phyloP scores from a whole-genome alignment of 2,113 vertebrate species.

The Lagopus muta region DNA sequence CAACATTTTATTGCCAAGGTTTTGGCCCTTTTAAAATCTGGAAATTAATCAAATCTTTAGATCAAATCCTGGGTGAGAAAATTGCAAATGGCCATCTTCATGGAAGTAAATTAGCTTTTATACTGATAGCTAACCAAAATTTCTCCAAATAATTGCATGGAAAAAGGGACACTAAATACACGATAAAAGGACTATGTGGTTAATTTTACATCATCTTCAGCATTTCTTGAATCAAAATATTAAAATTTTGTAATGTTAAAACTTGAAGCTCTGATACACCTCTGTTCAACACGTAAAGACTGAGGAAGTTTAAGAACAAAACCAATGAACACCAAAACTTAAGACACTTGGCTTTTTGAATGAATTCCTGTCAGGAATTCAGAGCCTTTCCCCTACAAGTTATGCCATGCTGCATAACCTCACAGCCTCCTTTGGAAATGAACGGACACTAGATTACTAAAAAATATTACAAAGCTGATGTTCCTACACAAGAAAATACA shows the following conservation, averaged over 20 bases:
- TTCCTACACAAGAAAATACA: background rate
- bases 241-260: background rate
- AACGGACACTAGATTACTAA: background rate
- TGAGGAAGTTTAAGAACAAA: background rate
- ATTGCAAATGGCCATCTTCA: background rate
- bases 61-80: background rate
- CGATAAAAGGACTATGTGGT: background rate
- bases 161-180: background rate
- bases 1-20: background rate
- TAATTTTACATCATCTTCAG: background rate
- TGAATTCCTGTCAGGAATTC: background rate
- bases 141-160: background rate
- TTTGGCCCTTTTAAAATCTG: background rate
- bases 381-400: background rate
- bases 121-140: background rate
- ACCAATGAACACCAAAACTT: background rate
- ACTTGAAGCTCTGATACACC: background rate
- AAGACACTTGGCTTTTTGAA: background rate
- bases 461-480: background rate
- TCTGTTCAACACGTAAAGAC: background rate
- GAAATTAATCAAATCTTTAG: too few species aligned
- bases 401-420: background rate
- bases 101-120: background rate
- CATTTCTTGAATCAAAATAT: background rate
- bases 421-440: background rate